Base-by-base conservation (phyloP, 2,888 invertebrate species). In the Colletes collaris region DNA sequence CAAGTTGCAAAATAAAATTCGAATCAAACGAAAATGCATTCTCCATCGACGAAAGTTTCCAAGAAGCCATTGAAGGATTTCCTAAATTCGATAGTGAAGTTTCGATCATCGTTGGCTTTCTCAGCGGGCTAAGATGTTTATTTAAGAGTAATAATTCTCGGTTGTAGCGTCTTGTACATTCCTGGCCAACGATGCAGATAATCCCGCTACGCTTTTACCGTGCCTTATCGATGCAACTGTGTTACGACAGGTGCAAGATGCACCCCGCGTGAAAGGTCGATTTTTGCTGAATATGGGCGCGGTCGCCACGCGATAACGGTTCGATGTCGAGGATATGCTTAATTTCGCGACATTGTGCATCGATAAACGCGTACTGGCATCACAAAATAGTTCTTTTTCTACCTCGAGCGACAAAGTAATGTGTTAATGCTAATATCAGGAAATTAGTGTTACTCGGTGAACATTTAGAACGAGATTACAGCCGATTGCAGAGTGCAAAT, bases 241-340 rank as follows among this genome's bases (percentile, higher is more conserved):
- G 75, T 75, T 83, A 71, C 68, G 80, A 80, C 82, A 84, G 84
- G 84, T 84, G 80, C 68, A 58, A 72, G 83, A 81, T 83, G 56
- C 71, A 52, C 64, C 64, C 59, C 59, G 19, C 55, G 66, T 64
- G 80, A 74, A 80, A 78, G 70, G 71, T 71, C 59, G 74, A 73
- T 59, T 76, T 72, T 80, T 65, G 55, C 66, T 16, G 62, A 35
- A 44, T 53, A 66, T 66, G 60, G 76, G 72, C 66, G 76, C 66
- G 76, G 72, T 62, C 62, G 16, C 60, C 55, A 10, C 55, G 53
- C 55, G 76, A 76, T 76, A 76, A 76, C 72, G 72, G 76, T 55
- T 53, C 56, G 70, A 70, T 62, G 37, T 16, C 63, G 52, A 35
- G 53, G 53, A 69, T 70, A 63, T 46, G 66, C 50, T 66, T 58